These are phyloP conservation scores for Jordanella pulchra DNA, from an alignment of 2,797 vertebrate genomes.

Conservation along the genomic window DNA sequence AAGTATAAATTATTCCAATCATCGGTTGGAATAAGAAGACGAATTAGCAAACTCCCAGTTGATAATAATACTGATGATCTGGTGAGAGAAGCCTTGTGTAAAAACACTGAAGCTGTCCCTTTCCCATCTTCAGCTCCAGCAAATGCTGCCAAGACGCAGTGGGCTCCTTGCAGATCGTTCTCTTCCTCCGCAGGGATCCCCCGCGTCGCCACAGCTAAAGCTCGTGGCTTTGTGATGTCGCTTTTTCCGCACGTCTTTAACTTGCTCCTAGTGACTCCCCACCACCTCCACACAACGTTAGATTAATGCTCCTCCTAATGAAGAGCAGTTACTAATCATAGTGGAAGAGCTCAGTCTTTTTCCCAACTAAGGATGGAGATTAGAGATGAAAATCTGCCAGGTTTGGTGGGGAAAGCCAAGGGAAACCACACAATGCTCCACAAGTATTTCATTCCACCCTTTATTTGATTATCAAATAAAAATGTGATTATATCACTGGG, in stretches of 20 bases:
- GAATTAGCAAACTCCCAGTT: neutral
- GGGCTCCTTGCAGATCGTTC: constrained; percentile 49
- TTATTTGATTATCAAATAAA: constrained; percentile 82
- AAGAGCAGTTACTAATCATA: constrained; percentile 73
- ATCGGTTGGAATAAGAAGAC: neutral
- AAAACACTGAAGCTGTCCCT: constrained; percentile 33
- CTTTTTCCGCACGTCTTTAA: constrained; percentile 28
- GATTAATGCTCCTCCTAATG: constrained; percentile 69
- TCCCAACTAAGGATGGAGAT: constrained; percentile 55
- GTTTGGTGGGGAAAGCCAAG: constrained; percentile 25
- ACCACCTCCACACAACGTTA: constrained; percentile 63
- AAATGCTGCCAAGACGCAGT: constrained; percentile 57
- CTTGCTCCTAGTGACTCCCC: constrained; percentile 51
- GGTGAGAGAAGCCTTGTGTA: constrained; percentile 31
- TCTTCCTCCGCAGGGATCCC: constrained; percentile 37
- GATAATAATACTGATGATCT: constrained; percentile 8
- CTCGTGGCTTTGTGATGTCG: constrained; percentile 63
- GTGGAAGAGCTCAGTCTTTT: constrained; percentile 59
- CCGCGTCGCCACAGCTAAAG: constrained; percentile 27
- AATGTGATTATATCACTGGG: constrained; percentile 76
- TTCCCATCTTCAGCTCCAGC: constrained; percentile 40
- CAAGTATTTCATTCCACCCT: constrained; percentile 73
- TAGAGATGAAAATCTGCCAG: constrained; percentile 71
- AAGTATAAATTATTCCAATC: neutral
- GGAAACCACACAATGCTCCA: constrained; percentile 71